These are phyloP conservation scores for Lytechinus pictus DNA, from an alignment of 35 echinoderm and acorn worm species.

Conservation along the genomic window DNA sequence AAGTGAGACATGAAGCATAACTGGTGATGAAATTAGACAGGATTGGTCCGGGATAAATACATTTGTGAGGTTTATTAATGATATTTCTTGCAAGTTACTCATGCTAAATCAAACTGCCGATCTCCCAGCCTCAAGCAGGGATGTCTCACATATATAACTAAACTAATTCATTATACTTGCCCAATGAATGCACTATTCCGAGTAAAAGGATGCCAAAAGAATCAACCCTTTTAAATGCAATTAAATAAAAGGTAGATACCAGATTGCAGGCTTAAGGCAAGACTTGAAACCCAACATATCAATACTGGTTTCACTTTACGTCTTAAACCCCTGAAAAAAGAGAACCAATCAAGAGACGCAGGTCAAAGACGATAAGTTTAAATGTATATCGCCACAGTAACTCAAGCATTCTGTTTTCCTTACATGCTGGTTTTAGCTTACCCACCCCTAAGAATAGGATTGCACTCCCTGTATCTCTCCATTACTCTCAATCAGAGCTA, in stretches of 20 bases:
- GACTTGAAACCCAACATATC: not conserved
- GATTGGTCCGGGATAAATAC: not conserved
- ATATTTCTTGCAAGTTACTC: not conserved
- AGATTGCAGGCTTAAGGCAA: not conserved
- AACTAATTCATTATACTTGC: not conserved
- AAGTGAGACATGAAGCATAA: not conserved
- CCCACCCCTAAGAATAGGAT: not conserved
- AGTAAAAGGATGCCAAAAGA: not conserved
- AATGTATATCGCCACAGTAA: not conserved
- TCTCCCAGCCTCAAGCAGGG: not conserved
- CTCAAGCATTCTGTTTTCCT: not conserved
- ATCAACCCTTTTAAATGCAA: not conserved
- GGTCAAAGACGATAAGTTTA: not conserved
- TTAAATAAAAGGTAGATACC: not conserved
- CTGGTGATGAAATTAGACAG: not conserved
- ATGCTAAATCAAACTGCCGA: not conserved
- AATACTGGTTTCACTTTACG: not conserved
- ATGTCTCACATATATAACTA: not conserved
- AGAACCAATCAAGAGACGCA: not conserved
- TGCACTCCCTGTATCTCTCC: not conserved
- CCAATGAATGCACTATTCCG: not conserved
- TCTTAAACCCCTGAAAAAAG: not conserved
- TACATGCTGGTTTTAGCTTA: slow-evolving; percentile 2
- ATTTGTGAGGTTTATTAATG: not conserved
- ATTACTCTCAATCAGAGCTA: slow-evolving; percentile 19